Evolutionary conservation across 2,797 vertebrate genomes (phyloP).

Genomic region (Neosilurus hyrtlii): DNA sequence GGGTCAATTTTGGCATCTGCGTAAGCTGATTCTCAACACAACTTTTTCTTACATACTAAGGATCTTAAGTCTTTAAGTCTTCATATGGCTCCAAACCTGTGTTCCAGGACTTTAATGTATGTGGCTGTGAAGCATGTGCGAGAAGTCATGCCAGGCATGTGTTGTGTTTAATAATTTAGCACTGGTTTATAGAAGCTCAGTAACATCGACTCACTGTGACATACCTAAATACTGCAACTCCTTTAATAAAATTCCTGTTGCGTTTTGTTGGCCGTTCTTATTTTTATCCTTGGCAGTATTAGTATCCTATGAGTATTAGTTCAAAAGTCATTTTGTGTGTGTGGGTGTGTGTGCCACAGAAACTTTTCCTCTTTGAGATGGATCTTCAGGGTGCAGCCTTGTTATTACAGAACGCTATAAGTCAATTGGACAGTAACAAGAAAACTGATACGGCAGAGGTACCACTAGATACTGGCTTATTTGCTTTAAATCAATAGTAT

Average conservation of each 20-base stretch:
- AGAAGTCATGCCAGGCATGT: background rate
- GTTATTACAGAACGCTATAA: slow-evolving; percentile 81
- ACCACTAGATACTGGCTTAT: slow-evolving; percentile 1
- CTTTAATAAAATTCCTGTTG: background rate
- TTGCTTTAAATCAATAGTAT: background rate
- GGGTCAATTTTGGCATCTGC: background rate
- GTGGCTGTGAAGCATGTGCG: background rate
- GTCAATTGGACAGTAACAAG: slow-evolving; percentile 71
- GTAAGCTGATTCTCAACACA: background rate
- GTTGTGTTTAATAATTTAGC: background rate
- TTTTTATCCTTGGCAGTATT: background rate
- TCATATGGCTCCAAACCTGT: background rate
- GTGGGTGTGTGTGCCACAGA: slow-evolving; percentile 67
- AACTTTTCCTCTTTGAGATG: slow-evolving; percentile 78
- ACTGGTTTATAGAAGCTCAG: background rate
- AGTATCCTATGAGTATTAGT: background rate
- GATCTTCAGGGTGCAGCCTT: slow-evolving; percentile 74
- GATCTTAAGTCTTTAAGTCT: background rate
- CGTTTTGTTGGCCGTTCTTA: background rate
- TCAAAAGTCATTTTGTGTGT: background rate
- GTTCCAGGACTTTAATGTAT: background rate
- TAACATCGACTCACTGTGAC: background rate
- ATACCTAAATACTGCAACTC: background rate
- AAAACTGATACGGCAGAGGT: slow-evolving; percentile 75
- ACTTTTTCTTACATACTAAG: too few species aligned